Evolutionary conservation across 1,140 invertebrate genomes (phyloP), one percentile per base, ranked within the genome.

Genomic region (Arion vulgaris): DNA sequence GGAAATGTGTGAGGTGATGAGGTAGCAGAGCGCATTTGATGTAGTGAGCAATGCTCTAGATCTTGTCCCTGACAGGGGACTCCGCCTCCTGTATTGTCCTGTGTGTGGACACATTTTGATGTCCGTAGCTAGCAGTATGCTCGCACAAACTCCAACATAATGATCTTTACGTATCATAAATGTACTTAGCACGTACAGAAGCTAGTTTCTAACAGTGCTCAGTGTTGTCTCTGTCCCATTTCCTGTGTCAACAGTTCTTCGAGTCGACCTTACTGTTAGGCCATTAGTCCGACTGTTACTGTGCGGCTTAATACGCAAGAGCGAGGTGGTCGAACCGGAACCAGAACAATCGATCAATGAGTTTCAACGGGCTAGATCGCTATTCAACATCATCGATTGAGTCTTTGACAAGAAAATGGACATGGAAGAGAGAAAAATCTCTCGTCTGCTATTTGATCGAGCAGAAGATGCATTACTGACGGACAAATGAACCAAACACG

Each of bases 381-480:
- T 45, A 51, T 53, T 75, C 49, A 51, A 34, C 13, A 34, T 17
- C 23, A 75, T 75, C 73, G 73, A 75, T 75, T 34, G 51, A 19
- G 41, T 53, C 73, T 51, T 75, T 75, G 38, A 45, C 38, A 39
- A 34, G 73, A 53, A 49, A 23, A 34, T 1, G 41, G 45, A 34
- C 28, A 51, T 5, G 32, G 53, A n/a, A 53, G 28, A 75, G 17
- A 51, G n/a, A 75, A 75, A 75, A 51, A 51, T n/a, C 7, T 23
- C 38, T 41, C 11, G 41, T 28, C 62, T 66, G 41, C 7, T 51
- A 51, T 75, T 51, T 51, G 73, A 75, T 75, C 45, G 41, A 51
- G 41, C 73, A 15, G 53, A 72, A 72, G 45, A 49, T 75, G 45
- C 45, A 75, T 75, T 75, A 75, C 41, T 51, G n/a, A 17, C 32